A percentile compares a stretch with the other conserved stretches of the same genome.
Evolutionary conservation across 2,113 vertebrate genomes (phyloP).

Genomic region (Ailuropoda melanoleuca): DNA sequence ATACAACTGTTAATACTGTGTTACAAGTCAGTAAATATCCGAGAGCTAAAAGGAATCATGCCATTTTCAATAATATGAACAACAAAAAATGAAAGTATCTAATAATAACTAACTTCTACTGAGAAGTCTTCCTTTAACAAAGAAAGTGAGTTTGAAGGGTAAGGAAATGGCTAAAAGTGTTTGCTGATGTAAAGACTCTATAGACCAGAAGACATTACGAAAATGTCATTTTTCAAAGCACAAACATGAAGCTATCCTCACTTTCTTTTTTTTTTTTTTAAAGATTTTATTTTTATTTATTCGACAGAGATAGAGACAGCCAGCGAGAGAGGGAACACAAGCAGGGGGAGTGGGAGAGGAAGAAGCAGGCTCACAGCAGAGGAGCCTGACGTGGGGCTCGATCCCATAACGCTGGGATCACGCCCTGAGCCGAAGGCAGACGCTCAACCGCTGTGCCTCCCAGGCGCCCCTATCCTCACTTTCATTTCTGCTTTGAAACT

Average conservation of each 20-base stretch:
- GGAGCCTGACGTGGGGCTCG: too few species aligned
- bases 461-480: too few species aligned
- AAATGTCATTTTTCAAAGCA: neutral
- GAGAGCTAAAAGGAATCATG: neutral
- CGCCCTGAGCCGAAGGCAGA: too few species aligned
- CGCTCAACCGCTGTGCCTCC: too few species aligned
- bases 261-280: too few species aligned
- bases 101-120: neutral
- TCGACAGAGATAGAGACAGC: too few species aligned
- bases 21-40: neutral
- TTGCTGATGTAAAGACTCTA: neutral
- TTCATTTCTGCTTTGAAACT: slow-evolving; percentile 24
- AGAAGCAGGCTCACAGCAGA: too few species aligned
- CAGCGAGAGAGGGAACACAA: too few species aligned
- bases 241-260: neutral
- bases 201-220: neutral
- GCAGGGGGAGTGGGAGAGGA: too few species aligned
- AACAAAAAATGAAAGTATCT: neutral
- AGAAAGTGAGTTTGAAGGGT: neutral
- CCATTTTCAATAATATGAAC: neutral
- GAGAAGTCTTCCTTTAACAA: neutral
- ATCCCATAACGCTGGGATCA: too few species aligned
- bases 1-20: neutral
- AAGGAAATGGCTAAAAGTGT: neutral
- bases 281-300: too few species aligned